Evolutionary conservation across 2,113 vertebrate species (phyloP).

Genomic region (Bothrops jararaca): DNA sequence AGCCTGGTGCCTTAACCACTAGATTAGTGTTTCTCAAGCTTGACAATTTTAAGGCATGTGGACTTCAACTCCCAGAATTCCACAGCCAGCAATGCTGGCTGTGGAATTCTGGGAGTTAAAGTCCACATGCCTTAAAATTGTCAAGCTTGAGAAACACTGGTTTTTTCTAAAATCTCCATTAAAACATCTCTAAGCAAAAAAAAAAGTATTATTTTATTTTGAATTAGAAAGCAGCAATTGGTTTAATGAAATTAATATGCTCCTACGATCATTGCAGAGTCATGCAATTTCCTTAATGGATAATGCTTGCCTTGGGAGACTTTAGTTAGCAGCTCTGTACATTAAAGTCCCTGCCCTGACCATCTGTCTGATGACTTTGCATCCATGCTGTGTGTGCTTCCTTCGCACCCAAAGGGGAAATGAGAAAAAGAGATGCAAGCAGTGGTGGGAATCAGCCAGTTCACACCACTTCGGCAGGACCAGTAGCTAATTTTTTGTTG

Average conservation of each 20-base stretch:
- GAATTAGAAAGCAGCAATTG: slow-evolving; percentile 5
- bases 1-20: not conserved
- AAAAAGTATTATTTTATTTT: not conserved
- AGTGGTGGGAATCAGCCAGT: too few species aligned
- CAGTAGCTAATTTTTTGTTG: too few species aligned
- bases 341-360: slow-evolving; percentile 11
- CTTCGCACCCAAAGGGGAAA: not conserved
- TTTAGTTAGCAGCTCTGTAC: slow-evolving; percentile 7
- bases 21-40: too few species aligned
- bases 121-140: too few species aligned
- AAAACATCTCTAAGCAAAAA: not conserved
- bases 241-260: slow-evolving; percentile 31
- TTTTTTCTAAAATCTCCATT: not conserved
- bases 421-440: not conserved
- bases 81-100: too few species aligned
- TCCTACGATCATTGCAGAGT: slow-evolving; percentile 3
- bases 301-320: slow-evolving; percentile 26
- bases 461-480: too few species aligned
- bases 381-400: not conserved
- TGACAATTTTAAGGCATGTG: too few species aligned
- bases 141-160: too few species aligned
- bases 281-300: slow-evolving; percentile 26
- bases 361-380: slow-evolving; percentile 20
- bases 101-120: too few species aligned
- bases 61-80: too few species aligned